A percentile compares a stretch with the other conserved stretches of the same genome.
Evolutionary conservation across 2,113 vertebrate genomes (phyloP).

Genomic region (Oceanodroma tethys): DNA sequence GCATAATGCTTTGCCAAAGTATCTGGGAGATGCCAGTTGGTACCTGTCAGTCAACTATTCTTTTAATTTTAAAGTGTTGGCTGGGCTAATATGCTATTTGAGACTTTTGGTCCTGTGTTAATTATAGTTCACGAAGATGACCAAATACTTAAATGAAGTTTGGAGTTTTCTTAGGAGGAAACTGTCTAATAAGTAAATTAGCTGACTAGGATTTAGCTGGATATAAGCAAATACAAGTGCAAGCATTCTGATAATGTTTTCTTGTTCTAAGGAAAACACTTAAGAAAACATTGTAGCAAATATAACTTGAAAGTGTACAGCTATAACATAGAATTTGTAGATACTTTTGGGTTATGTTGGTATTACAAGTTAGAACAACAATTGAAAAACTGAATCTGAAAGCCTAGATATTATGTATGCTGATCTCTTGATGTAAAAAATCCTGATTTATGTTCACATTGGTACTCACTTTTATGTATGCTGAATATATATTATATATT

Average conservation of each 20-base stretch:
- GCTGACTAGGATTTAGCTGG: neutral
- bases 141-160: neutral
- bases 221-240: neutral
- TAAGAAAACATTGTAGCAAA: neutral
- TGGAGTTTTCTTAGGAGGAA: neutral
- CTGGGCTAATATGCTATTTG: neutral
- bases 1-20: neutral
- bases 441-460: neutral
- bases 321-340: neutral
- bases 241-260: neutral
- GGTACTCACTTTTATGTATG: neutral
- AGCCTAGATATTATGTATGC: neutral
- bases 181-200: neutral
- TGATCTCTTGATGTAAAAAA: neutral
- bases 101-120: neutral
- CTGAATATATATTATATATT: neutral
- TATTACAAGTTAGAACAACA: neutral
- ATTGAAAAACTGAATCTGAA: neutral
- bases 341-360: neutral
- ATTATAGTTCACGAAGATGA: neutral
- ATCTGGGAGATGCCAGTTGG: slow-evolving; percentile 12
- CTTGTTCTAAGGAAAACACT: neutral
- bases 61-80: neutral
- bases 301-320: neutral
- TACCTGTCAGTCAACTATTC: slow-evolving; percentile 1